A percentile compares a stretch with the other conserved stretches of the same genome.
These are phyloP conservation scores for Ochotona curzoniae DNA, from an alignment of 2,113 vertebrate species.

Conservation along the genomic window DNA sequence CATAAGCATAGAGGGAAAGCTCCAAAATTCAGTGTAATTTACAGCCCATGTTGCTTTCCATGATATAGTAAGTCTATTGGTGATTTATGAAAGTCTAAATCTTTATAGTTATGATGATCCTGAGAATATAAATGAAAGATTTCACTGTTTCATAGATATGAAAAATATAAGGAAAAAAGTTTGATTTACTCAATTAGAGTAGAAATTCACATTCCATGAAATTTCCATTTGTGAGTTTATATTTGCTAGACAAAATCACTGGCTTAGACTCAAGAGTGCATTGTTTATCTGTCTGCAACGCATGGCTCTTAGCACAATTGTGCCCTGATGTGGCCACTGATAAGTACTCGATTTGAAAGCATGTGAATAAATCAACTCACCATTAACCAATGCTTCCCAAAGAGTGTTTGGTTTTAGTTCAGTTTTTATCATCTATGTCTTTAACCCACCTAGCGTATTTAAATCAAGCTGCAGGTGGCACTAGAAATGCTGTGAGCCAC, in stretches of 20 bases:
- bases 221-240: neutral
- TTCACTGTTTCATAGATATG: neutral
- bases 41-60: neutral
- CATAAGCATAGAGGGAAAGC: neutral
- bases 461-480: neutral
- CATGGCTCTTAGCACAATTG: too few species aligned
- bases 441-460: neutral
- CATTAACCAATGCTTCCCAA: neutral
- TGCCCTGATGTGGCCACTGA: neutral
- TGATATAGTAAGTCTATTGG: neutral
- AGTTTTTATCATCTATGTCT: neutral
- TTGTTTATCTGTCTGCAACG: neutral
- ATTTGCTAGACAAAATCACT: too few species aligned
- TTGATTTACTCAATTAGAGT: neutral
- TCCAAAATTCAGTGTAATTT: neutral
- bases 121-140: neutral
- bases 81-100: neutral
- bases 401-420: neutral
- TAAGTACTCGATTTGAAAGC: neutral
- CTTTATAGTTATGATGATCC: neutral
- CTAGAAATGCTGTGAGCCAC: neutral
- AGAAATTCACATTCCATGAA: neutral
- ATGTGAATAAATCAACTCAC: neutral
- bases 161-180: neutral
- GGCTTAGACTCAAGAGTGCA: neutral